Conservation (phyloP, 2,888 invertebrate genomes). For the Asteroscopus sphinx region DNA sequence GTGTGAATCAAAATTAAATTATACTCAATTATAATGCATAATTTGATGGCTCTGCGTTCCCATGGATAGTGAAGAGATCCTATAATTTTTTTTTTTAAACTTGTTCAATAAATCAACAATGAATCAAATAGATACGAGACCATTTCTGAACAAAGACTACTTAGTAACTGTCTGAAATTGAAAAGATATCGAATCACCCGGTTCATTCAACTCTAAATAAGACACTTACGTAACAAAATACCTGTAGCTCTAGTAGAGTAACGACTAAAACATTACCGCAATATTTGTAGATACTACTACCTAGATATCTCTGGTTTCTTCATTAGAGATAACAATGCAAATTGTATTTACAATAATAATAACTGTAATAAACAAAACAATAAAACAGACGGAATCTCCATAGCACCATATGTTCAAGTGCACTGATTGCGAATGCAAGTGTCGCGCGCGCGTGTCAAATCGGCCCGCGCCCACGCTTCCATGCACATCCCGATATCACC, state of each 20-base stretch:
- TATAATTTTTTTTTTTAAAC: too few relatives aligned
- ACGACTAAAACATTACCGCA: too few relatives aligned
- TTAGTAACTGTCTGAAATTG: too few relatives aligned
- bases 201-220: too few relatives aligned
- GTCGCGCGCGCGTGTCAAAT: conserved; percentile 85
- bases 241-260: background rate
- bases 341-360: background rate
- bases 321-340: too few relatives aligned
- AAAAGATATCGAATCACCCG: too few relatives aligned
- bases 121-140: too few relatives aligned
- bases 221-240: too few relatives aligned
- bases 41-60: conserved; percentile 3
- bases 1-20: conserved; percentile 53
- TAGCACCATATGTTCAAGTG: conserved; percentile 54
- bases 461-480: conserved; percentile 75
- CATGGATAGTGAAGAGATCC: background rate
- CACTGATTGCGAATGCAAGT: conserved; percentile 81
- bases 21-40: conserved; percentile 39
- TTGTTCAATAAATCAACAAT: too few relatives aligned
- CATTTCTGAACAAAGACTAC: too few relatives aligned
- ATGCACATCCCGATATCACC: conserved; percentile 41
- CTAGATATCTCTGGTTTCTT: too few relatives aligned
- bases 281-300: background rate
- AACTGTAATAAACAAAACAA: conserved; percentile 15
- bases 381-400: conserved; percentile 32